Conservation (phyloP, 1,140 invertebrate genomes). For the Antheraea mylitta region DNA sequence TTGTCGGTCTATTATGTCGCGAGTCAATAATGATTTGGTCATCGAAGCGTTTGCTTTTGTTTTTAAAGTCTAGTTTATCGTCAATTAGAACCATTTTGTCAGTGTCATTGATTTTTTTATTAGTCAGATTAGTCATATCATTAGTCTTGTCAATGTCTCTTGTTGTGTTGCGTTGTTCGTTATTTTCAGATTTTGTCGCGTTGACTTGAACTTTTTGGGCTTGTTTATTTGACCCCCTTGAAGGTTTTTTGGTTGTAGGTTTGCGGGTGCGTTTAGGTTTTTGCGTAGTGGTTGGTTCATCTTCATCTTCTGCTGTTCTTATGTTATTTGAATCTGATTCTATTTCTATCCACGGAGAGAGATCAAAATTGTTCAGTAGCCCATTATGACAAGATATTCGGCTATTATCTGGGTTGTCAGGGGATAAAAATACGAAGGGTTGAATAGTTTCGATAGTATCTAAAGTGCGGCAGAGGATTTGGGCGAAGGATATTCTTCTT, state of each 20-base stretch:
- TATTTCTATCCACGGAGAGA: constrained; percentile 81
- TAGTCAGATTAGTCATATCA: constrained; percentile 26
- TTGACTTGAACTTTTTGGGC: constrained; percentile 25
- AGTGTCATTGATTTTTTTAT: constrained; percentile 34
- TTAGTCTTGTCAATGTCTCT: constrained; percentile 41
- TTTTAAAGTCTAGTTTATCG: constrained; percentile 79
- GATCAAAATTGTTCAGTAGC: constrained; percentile 85
- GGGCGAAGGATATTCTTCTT: constrained; percentile 87
- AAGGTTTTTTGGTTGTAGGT: constrained; percentile 30
- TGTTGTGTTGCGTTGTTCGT: constrained; percentile 27
- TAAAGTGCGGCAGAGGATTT: constrained; percentile 92
- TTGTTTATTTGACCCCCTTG: background rate
- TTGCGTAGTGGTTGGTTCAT: constrained; percentile 31
- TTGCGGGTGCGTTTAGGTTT: constrained; percentile 26
- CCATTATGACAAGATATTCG: constrained; percentile 85
- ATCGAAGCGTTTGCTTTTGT: constrained; percentile 61
- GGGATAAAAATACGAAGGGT: constrained; percentile 87
- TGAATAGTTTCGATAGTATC: constrained; percentile 86
- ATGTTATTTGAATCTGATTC: constrained; percentile 59
- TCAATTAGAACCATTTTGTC: constrained; percentile 58
- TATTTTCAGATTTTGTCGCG: constrained; percentile 25
- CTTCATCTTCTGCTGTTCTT: constrained; percentile 47
- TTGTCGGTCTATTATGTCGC: constrained; percentile 37
- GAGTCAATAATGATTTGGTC: constrained; percentile 34
- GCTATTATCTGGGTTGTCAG: constrained; percentile 82